Evolutionary conservation across 2,888 invertebrate species (phyloP), one percentile per base, ranked within the genome.

Genomic region (Spatulosminthurus flaviceps): DNA sequence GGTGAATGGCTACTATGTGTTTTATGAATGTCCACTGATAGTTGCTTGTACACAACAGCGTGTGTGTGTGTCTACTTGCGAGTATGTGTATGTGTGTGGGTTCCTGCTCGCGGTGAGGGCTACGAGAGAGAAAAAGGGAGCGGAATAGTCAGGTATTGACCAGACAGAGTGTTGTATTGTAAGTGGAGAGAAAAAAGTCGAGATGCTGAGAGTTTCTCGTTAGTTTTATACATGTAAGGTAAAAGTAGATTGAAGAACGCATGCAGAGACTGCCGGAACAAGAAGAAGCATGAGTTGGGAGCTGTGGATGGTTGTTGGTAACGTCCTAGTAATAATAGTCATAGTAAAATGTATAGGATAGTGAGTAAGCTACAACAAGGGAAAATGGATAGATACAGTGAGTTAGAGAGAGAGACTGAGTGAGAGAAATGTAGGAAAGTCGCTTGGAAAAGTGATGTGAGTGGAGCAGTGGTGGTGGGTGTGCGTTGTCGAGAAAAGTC

Each of bases 401-500:
- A 21, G 24, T 26, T 13, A 64, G 60, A 60, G 60, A 60, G 60
- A 64, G 64, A 64, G 21, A 64, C 24, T 4, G 43, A 71, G 41
- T 42, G 81, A 79, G 74, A 81, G 72, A 78, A 72, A 74, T 51
- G 77, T 26, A 51, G 42, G 26, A 67, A 70, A 70, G 75, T 67
- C 41, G 34, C 34, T 11, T 64, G 22, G 70, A 69, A 70, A 22
- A 60, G 51, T 78, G 78, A 77, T 60, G 78, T 78, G 78, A 72
- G 72, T 71, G 72, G 78, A 78, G 72, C 72, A 4, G 26, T 78
- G 28, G 61, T 64, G 75, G 82, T 80, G 82, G 82, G 82, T 81
- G 83, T 82, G 81, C 79, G 79, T 79, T 70, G 71, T 67, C 60
- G 70, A 70, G 76, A 77, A 80, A 79, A 80, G 80, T 81, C 78